Conservation (phyloP, 2,888 invertebrate genomes). For the Pristionchus arcanus region DNA sequence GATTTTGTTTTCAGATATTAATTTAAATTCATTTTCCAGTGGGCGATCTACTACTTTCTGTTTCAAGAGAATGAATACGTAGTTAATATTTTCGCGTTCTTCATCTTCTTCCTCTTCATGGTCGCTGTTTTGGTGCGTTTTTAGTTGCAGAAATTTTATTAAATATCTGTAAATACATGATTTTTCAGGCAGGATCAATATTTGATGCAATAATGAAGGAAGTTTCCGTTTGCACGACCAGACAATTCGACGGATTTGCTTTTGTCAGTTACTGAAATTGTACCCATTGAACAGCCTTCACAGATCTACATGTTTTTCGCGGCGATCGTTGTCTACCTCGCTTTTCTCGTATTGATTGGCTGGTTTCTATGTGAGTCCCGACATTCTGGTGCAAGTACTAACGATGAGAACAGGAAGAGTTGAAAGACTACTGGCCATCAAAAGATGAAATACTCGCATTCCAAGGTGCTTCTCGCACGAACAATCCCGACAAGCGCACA, state of each 20-base stretch:
- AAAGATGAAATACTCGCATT: too few species aligned
- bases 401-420: too few species aligned
- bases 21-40: background rate
- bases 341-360: background rate
- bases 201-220: background rate
- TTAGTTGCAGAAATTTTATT: background rate
- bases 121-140: background rate
- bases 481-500: background rate
- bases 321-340: background rate
- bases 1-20: too few species aligned
- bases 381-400: too few species aligned
- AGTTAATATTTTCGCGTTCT: background rate
- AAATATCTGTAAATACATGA: background rate
- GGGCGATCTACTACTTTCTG: constrained; percentile 12
- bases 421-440: too few species aligned
- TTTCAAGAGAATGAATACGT: background rate
- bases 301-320: background rate
- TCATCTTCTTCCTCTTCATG: background rate
- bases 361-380: background rate
- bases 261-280: background rate
- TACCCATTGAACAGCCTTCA: too few species aligned
- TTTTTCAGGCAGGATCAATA: background rate
- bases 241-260: background rate
- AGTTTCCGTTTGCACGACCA: background rate
- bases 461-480: background rate